Conservation (phyloP, 2,113 vertebrate species). For the Andinoacara biseriatus region DNA sequence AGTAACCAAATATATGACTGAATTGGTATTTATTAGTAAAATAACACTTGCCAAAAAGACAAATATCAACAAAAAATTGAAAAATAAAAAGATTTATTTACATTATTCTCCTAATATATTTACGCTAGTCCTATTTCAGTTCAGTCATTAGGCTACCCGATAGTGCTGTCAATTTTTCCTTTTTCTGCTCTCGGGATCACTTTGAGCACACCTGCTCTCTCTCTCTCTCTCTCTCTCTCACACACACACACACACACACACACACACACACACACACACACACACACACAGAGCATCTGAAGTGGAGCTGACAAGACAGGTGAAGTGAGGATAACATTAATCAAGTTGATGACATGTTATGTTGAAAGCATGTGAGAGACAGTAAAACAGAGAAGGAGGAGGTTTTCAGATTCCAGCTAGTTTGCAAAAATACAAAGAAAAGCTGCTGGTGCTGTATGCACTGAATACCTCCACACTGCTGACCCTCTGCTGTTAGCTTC, state of each 20-base stretch:
- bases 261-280: background rate
- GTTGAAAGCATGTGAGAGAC: background rate
- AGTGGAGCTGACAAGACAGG: background rate
- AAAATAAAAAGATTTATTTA: fast-evolving
- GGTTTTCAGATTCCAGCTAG: background rate
- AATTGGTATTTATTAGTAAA: too few relatives aligned
- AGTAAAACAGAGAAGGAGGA: fast-evolving
- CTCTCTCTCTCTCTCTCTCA: too few relatives aligned
- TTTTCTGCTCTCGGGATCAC: background rate
- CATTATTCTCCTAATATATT: background rate
- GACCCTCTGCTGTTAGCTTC: background rate
- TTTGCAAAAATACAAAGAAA: background rate
- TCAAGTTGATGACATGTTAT: background rate
- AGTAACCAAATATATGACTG: too few relatives aligned
- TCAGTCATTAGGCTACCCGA: background rate
- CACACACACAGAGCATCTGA: background rate
- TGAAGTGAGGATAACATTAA: background rate
- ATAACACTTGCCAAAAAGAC: too few relatives aligned
- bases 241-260: too few relatives aligned
- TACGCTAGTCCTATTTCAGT: background rate
- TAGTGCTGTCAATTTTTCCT: background rate
- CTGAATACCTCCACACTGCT: background rate
- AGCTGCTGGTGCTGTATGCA: fast-evolving
- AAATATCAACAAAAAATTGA: background rate
- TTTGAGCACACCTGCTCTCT: background rate